Base-by-base conservation (phyloP, 2,113 vertebrate species). In the Empidonax traillii region DNA sequence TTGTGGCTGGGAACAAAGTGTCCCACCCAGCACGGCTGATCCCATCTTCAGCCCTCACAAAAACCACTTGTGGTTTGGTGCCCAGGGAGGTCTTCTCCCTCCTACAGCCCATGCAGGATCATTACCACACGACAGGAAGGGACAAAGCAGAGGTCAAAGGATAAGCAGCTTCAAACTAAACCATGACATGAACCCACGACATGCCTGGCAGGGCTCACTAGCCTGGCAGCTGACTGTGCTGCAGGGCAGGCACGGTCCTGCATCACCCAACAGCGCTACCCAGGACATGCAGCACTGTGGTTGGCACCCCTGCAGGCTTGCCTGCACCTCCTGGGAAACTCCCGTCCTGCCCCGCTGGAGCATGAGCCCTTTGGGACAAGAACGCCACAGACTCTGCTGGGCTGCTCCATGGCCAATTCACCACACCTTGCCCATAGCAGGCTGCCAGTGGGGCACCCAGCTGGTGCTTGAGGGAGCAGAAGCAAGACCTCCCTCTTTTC, bases 381-480 rank as follows among this genome's bases (percentile, higher is more conserved):
- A 93, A 53, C 33, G 35, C n/a, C 9, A 3, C 25, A 7, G 41
- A 27, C 14, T 56, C 14, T 1, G 1, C 8, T 5, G 16, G 21
- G 39, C 44, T 76, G 63, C n/a, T 76, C 35, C 6, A 1, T 56
- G 15, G 59, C 30, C 74, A 85, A 62, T 24, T 58, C 37, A 69
- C 8, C 0, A 0, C 56, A 31, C 16, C 37, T 27, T 47, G 21
- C 14, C 33, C 9, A 20, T 1, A 10, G 65, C 3, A 17, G 35
- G 46, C 49, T 83, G 46, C 37, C 51, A 91, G 46, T 3, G 33
- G 28, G 24, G 8, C 35, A 46, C 30, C 8, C 35, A 63, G 22
- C 56, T 6, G 9, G 27, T 8, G 15, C 49, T n/a, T 0, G 0
- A 84, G 41, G 30, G 18, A 82, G 37, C 19, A 90, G 56, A 82